Evolutionary conservation across 2,888 invertebrate species (phyloP).

Genomic region (Calameuta pallipes): DNA sequence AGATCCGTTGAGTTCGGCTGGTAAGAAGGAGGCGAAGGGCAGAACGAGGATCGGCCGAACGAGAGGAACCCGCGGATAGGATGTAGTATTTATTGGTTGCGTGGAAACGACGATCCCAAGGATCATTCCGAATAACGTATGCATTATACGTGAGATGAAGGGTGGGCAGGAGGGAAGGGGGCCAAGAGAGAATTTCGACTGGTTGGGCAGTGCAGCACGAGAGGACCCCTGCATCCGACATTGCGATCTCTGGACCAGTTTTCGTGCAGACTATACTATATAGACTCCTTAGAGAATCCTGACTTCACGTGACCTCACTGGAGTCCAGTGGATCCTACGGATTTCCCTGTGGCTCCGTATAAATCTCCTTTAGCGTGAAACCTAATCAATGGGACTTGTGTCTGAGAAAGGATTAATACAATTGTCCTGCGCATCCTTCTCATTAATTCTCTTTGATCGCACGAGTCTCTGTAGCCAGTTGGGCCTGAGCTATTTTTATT

Average conservation of each 20-base stretch:
- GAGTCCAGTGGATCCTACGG: not conserved
- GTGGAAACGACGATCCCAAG: not conserved
- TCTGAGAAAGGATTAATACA: not conserved
- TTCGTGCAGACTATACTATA: slow-evolving; percentile 30
- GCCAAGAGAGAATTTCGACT: not conserved
- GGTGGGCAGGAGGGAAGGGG: not conserved
- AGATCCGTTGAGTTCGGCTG: slow-evolving; percentile 29
- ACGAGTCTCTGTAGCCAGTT: not conserved
- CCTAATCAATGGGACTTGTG: not conserved
- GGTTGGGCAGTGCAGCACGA: not conserved
- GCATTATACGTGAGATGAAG: not conserved
- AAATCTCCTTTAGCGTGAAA: not conserved
- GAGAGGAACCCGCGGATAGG: not conserved
- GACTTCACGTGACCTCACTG: not conserved
- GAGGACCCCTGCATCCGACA: slow-evolving; percentile 37
- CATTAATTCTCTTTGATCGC: too few relatives aligned
- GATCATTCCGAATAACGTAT: not conserved
- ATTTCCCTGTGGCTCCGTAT: not conserved
- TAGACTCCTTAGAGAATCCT: not conserved
- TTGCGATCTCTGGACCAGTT: slow-evolving; percentile 41
- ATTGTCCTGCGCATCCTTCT: too few relatives aligned
- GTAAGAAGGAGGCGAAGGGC: slow-evolving; percentile 9
- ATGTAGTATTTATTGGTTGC: not conserved
- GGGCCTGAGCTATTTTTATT: not conserved
- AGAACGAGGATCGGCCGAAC: not conserved